Conservation (phyloP, 2,113 vertebrate species). For the Gnathonemus echidnorhynchus region DNA sequence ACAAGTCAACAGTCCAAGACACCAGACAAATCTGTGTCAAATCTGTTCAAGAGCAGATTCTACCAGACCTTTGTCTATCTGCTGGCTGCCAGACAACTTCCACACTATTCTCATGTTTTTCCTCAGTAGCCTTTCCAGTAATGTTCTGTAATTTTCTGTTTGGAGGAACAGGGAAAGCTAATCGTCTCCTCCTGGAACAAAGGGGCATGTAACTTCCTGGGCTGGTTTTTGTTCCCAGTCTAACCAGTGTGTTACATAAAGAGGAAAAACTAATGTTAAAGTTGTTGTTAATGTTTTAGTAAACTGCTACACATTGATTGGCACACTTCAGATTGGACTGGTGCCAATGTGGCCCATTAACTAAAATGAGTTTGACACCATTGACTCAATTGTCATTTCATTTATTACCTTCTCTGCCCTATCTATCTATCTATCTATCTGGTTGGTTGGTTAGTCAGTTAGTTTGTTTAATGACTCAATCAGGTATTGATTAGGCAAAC, state of each 20-base stretch:
- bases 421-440: no score
- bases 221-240: neutral
- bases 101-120: neutral
- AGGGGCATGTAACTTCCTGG: neutral
- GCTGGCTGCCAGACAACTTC: neutral
- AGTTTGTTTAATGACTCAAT: neutral
- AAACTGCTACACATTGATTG: neutral
- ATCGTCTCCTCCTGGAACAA: neutral
- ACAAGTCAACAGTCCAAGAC: neutral
- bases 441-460: neutral
- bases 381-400: neutral
- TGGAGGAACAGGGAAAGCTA: neutral
- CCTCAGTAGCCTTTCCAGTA: neutral
- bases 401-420: neutral
- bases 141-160: neutral
- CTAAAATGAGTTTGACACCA: neutral
- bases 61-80: neutral
- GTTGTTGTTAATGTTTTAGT: neutral
- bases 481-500: neutral
- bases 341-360: neutral
- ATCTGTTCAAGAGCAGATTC: neutral
- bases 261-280: neutral
- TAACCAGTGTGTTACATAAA: neutral
- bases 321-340: neutral
- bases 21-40: neutral